A percentile compares a stretch with the other conserved stretches of the same genome.
These are phyloP conservation scores for Volucella bombylans DNA, from an alignment of 2,888 invertebrate genomes.

Conservation along the genomic window DNA sequence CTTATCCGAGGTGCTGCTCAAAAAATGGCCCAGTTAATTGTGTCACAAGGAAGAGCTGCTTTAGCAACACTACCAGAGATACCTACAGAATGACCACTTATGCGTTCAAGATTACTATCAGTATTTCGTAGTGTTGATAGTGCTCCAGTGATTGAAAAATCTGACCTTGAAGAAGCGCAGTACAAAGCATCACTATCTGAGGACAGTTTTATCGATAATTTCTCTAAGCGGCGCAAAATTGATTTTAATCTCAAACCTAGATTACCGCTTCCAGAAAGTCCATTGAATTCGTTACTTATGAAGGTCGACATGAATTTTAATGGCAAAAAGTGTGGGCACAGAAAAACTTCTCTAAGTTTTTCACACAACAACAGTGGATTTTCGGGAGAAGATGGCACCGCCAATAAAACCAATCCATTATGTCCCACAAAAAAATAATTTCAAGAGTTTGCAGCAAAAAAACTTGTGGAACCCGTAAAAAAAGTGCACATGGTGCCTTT, in stretches of 20 bases:
- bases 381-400: slow-evolving; percentile 41
- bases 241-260: slow-evolving; percentile 76
- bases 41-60: slow-evolving; percentile 79
- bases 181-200: slow-evolving; percentile 75
- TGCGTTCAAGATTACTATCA: slow-evolving; percentile 78
- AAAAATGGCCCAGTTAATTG: slow-evolving; percentile 77
- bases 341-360: slow-evolving; percentile 24
- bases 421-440: slow-evolving; percentile 76
- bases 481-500: slow-evolving; percentile 77
- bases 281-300: slow-evolving; percentile 78
- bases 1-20: slow-evolving; percentile 77
- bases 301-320: slow-evolving; percentile 77
- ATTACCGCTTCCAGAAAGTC: slow-evolving; percentile 75
- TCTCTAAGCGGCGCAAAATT: slow-evolving; percentile 78
- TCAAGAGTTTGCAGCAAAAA: slow-evolving; percentile 72
- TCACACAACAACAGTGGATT: slow-evolving; percentile 53
- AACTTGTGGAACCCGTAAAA: slow-evolving; percentile 72
- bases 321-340: slow-evolving; percentile 30
- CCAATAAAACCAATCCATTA: slow-evolving; percentile 37
- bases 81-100: slow-evolving; percentile 80
- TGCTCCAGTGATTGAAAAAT: slow-evolving; percentile 73
- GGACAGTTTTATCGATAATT: slow-evolving; percentile 80
- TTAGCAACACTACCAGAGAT: slow-evolving; percentile 80
- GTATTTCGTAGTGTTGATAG: slow-evolving; percentile 70
- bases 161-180: slow-evolving; percentile 75